Evolutionary conservation across 2,113 vertebrate genomes (phyloP), one percentile per base, ranked within the genome.

Genomic region (Aspiorhynchus laticeps): DNA sequence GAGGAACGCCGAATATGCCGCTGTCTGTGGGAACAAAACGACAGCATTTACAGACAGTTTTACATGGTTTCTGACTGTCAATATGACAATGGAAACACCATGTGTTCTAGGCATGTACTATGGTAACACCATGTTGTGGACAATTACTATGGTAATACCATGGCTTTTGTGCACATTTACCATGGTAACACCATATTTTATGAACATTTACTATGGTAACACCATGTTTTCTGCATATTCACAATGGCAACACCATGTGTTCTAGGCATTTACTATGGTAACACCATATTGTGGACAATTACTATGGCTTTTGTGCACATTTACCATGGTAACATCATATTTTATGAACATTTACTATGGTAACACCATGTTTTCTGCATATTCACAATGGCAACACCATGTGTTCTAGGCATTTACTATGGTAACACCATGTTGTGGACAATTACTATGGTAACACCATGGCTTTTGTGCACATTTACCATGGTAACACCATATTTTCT

Each of bases 1-100:
- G 95, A 71, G 98, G 94, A 82, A 98, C 97, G 9, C 97, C 96
- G 19, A 99, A 99, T 82, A 98, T 96, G 14, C 97, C 97, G 0
- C 88, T 94, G 91, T 98, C 98, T 99, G 93, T 77, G 88, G 15
- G 79, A 61, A 19, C 80, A 4, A 24, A 73, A 28, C 77, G 1
- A 69, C n/a, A 56, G 28, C 7, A 28, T 33, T 46, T 12, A 11
- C 43, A 43, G 41, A 1, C 41, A 43, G n/a, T n/a, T n/a, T n/a
- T n/a, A n/a, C n/a, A n/a, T n/a, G n/a, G n/a, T n/a, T n/a, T n/a
- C n/a, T n/a, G n/a, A n/a, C n/a, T n/a, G n/a, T n/a, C n/a, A n/a
- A n/a, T n/a, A n/a, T n/a, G n/a, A n/a, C n/a, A 43, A 43, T 43
- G 41, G 41, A 9, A 8, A 46, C 43, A 46, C 43, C 43, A 46